Conservation (phyloP, 1,140 invertebrate genomes). For the Drosophila ercepeae region DNA sequence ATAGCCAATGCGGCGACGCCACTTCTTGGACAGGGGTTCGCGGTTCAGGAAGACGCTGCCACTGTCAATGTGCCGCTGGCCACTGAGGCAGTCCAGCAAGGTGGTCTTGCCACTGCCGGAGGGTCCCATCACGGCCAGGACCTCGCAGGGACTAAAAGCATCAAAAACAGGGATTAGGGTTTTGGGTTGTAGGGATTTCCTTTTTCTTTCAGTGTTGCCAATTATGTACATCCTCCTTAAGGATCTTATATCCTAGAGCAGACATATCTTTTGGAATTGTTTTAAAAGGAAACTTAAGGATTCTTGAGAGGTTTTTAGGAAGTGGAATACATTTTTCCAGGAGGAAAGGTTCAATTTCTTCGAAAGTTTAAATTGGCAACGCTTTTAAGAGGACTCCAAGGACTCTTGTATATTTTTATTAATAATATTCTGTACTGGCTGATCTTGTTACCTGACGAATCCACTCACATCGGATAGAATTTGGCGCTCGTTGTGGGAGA, state of each 20-base stretch:
- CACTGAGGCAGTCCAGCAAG: constrained; percentile 90
- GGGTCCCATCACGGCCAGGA: constrained; percentile 93
- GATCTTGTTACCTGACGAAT: constrained; percentile 85
- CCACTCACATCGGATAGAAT: constrained; percentile 90
- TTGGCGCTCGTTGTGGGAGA: constrained; percentile 84
- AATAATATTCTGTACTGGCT: constrained; percentile 23
- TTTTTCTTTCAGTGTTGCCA: constrained; percentile 9
- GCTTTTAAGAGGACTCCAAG: background rate
- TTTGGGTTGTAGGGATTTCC: no score
- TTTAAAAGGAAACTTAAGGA: no score
- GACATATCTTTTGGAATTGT: no score
- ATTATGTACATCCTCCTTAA: background rate
- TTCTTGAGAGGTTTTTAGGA: no score
- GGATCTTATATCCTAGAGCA: background rate
- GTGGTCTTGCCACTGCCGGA: constrained; percentile 93
- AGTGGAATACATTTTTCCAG: no score
- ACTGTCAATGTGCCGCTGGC: constrained; percentile 87
- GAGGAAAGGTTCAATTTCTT: no score
- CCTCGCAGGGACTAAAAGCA: constrained; percentile 88
- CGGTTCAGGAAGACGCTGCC: constrained; percentile 91
- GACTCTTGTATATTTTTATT: constrained; percentile 3
- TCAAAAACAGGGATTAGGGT: background rate
- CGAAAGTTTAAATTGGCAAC: no score
- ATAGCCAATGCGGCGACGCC: constrained; percentile 91
- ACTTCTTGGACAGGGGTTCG: constrained; percentile 89